Conservation (phyloP, 2,113 vertebrate species). For the Anthoscopus minutus region DNA sequence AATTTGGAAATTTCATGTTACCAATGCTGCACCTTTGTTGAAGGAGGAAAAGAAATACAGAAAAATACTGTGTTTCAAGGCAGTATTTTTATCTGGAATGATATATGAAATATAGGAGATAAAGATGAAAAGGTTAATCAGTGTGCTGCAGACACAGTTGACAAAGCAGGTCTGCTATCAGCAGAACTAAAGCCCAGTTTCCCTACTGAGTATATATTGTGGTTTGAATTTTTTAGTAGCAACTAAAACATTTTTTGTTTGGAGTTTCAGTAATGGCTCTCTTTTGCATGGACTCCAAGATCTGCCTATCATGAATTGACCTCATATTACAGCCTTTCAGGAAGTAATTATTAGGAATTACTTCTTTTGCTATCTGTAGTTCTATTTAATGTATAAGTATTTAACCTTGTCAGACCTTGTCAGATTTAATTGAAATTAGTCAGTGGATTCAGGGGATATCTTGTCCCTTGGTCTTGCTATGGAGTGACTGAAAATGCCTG, state of each 20-base stretch:
- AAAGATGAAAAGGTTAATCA: not conserved
- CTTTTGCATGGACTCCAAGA: not conserved
- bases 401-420: not conserved
- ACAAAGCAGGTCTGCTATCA: not conserved
- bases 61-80: not conserved
- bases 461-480: not conserved
- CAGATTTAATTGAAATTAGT: not conserved
- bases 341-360: not conserved
- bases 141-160: not conserved
- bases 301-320: not conserved
- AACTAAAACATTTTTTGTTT: not conserved
- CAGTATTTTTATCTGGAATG: not conserved
- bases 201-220: not conserved
- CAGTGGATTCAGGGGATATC: not conserved
- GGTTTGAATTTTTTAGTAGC: rapidly evolving
- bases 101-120: not conserved
- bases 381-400: not conserved
- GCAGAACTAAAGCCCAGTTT: not conserved
- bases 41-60: not conserved
- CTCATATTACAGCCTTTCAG: not conserved
- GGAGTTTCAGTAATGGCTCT: not conserved
- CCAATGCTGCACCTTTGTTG: rapidly evolving
- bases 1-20: not conserved
- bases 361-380: not conserved
- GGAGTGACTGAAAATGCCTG: not conserved